Conservation (phyloP, 1,140 invertebrate species). For the Sycobia sp. region DNA sequence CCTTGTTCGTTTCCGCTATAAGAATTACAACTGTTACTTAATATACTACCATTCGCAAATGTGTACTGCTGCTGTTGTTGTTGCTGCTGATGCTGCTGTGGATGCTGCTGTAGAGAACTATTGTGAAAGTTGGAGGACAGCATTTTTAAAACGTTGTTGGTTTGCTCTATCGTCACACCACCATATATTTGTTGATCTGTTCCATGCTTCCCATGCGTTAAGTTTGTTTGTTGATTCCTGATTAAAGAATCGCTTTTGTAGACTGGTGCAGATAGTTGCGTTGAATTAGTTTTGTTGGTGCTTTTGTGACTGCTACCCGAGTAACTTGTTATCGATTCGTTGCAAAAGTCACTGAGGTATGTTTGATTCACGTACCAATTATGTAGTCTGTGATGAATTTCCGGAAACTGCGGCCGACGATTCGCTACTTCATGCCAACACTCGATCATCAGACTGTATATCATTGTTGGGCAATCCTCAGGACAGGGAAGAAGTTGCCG, state of each 20-base stretch:
- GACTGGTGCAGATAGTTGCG: conserved; percentile 44
- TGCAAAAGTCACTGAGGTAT: conserved; percentile 48
- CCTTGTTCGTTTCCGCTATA: conserved; percentile 33
- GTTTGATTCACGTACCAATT: conserved; percentile 69
- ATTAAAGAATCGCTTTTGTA: conserved; percentile 45
- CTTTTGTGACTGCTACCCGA: conserved; percentile 48
- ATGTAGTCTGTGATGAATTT: conserved; percentile 76
- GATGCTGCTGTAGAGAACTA: no score
- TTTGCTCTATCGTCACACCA: not conserved
- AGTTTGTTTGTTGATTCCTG: conserved; percentile 27
- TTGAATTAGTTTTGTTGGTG: conserved; percentile 51
- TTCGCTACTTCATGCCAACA: conserved; percentile 95
- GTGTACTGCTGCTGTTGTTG: conserved; percentile 35
- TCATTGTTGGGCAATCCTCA: conserved; percentile 85
- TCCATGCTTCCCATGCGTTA: not conserved
- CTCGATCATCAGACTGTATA: conserved; percentile 94
- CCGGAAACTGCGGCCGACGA: conserved; percentile 86
- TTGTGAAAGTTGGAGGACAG: conserved; percentile 36
- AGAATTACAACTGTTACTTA: not conserved
- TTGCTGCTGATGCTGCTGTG: no score
- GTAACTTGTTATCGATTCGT: conserved; percentile 48
- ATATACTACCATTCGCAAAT: not conserved
- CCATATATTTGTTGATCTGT: not conserved
- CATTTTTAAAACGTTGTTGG: conserved; percentile 39
- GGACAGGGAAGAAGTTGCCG: conserved; percentile 93